Conservation (phyloP, 2,797 vertebrate species). For the Enteromius treurensis region DNA sequence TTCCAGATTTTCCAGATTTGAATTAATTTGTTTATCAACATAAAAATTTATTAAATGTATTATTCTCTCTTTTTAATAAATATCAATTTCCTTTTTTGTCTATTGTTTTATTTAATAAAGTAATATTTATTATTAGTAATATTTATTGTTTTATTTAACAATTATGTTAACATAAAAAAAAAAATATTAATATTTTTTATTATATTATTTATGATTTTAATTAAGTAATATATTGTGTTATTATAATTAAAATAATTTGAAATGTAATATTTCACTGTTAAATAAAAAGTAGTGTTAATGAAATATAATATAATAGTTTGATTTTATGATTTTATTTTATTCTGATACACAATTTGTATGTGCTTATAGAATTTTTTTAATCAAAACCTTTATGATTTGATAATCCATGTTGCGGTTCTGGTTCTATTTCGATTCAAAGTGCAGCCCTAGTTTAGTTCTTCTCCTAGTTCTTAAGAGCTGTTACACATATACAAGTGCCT, state of each 20-base stretch:
- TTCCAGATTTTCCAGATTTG: background rate
- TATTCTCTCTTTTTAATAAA: background rate
- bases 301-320: background rate
- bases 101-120: background rate
- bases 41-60: background rate
- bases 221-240: background rate
- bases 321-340: background rate
- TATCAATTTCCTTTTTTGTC: background rate
- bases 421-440: background rate
- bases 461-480: background rate
- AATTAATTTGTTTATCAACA: background rate
- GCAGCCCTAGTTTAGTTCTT: background rate
- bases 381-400: background rate
- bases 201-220: background rate
- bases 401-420: background rate
- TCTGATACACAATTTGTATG: background rate
- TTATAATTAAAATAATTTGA: background rate
- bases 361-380: background rate
- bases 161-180: background rate
- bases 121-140: background rate
- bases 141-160: background rate
- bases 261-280: background rate
- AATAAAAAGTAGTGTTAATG: background rate
- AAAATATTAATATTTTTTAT: background rate
- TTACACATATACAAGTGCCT: too few relatives aligned